Base-by-base conservation (phyloP, 2,797 vertebrate genomes). In the Triplophysa bombifrons region DNA sequence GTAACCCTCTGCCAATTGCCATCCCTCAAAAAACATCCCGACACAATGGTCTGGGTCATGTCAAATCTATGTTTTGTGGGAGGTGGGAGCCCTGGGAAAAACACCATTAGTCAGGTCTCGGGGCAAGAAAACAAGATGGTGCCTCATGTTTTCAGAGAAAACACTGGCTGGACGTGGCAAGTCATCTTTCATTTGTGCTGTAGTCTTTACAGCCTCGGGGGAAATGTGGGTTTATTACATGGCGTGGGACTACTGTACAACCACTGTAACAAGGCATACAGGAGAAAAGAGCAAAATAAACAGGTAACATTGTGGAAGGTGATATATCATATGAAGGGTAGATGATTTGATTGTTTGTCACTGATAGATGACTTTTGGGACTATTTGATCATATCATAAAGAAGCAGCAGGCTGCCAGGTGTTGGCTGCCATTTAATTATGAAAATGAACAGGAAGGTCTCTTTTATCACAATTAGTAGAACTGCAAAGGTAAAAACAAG, bases 61-160 rank as follows among this genome's bases (percentile, higher is more conserved):
- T 80, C 64, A 74, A 12, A 70, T 64, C 38, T 76, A 30, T 68
- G 38, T 68, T 76, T 64, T 41, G 70, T 44, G 68, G 73, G 81
- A 71, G 81, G 76, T 71, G 67, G 25, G 41, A 58, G 55, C 63
- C 34, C 55, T 55, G 79, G 67, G 80, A 84, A 76, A 82, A 70
- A 65, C 78, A 80, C 81, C 60, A 84, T 84, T 82, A 84, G 73
- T 84, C 60, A 76, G 66, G 69, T 80, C 83, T 79, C 4, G 51
- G 56, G 70, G 72, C 60, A 51, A 38, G 80, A 60, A 77, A 82
- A 82, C 80, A 84, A 74, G 78, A 69, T 63, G 53, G 73, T 66
- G 38, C 66, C 50, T 83, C 65, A 27, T 51, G 71, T 75, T 75
- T 63, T 48, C n/a, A 27, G 25, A 72, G 78, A 68, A 82, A 86